These are phyloP conservation scores for Ochropacha duplaris DNA, from an alignment of 2,888 invertebrate genomes.

Conservation along the genomic window DNA sequence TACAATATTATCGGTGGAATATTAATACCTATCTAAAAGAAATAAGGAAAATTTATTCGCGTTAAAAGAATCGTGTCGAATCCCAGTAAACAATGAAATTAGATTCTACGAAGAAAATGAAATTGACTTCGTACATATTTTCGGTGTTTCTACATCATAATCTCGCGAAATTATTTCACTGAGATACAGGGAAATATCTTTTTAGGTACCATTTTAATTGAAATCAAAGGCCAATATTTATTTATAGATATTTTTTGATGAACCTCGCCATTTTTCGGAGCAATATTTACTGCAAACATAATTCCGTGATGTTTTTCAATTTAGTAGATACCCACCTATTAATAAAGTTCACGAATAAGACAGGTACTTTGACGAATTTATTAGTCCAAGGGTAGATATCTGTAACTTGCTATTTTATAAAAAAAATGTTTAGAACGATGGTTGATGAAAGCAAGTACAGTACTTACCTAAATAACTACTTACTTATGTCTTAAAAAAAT, in stretches of 20 bases:
- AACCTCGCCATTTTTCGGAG: not conserved
- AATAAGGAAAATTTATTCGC: conserved; percentile 29
- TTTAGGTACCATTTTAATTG: conserved; percentile 26
- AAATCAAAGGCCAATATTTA: conserved; percentile 23
- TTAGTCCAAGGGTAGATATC: no score
- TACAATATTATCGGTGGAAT: conserved; percentile 13
- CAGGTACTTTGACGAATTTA: no score
- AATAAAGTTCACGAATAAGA: no score
- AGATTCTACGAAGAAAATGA: conserved; percentile 24
- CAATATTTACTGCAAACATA: not conserved
- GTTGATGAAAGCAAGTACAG: no score
- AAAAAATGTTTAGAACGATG: no score
- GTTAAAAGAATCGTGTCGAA: conserved; percentile 31
- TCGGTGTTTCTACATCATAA: conserved; percentile 19
- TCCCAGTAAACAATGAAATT: conserved; percentile 31
- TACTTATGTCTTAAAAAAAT: no score
- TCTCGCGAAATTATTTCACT: conserved; percentile 21
- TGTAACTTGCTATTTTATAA: no score
- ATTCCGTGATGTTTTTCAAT: not conserved
- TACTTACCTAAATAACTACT: no score
- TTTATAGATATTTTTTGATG: not conserved
- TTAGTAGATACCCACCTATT: no score
- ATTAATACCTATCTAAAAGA: conserved; percentile 24
- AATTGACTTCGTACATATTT: conserved; percentile 37
- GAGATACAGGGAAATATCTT: conserved; percentile 22